Evolutionary conservation across 1,140 invertebrate genomes (phyloP), one percentile per base, ranked within the genome.

Genomic region (Hylyphantes graminicola): DNA sequence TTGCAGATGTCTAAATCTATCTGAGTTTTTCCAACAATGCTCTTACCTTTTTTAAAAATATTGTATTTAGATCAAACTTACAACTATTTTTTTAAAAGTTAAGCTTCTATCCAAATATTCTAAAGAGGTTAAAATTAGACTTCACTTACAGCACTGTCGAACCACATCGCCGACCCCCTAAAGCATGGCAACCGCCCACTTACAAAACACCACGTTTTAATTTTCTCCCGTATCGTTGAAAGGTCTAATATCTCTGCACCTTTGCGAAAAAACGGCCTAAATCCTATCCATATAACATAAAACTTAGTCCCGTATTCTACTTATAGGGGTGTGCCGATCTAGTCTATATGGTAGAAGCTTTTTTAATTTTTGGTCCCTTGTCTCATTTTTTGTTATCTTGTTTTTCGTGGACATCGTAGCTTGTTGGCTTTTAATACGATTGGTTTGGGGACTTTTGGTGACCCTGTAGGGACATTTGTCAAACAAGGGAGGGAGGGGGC

Each of bases 311-410:
- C 35, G 35, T 35, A 2, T 35, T 35, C 35, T 35, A 35, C 35
- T 35, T n/a, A n/a, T n/a, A 35, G 5, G 35, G 35, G 35, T 35
- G 35, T 5, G 35, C 35, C 35, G 35, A 35, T 35, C 35, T 35
- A 35, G 35, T 2, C 35, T 35, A 35, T 35, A 35, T 35, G 35
- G 35, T 35, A 57, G 9, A 7, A 53, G 67, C 55, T 81, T 81
- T n/a, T 81, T 81, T 81, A 81, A 81, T 81, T 73, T 81, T 81
- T 81, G 79, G 79, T 57, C 21, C 19, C 35, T 21, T 73, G 79
- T 63, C 68, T 17, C n/a, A 57, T 48, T 78, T 64, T 78, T 77
- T 78, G 19, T 73, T 73, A n/a, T 65, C 21, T 19, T 50, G 48
- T 63, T 51, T 54, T 57, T 73, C n/a, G 35, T n/a, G n/a, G 10